These are phyloP conservation scores for Bubalus kerabau DNA, from an alignment of 2,113 vertebrate species.

Conservation along the genomic window DNA sequence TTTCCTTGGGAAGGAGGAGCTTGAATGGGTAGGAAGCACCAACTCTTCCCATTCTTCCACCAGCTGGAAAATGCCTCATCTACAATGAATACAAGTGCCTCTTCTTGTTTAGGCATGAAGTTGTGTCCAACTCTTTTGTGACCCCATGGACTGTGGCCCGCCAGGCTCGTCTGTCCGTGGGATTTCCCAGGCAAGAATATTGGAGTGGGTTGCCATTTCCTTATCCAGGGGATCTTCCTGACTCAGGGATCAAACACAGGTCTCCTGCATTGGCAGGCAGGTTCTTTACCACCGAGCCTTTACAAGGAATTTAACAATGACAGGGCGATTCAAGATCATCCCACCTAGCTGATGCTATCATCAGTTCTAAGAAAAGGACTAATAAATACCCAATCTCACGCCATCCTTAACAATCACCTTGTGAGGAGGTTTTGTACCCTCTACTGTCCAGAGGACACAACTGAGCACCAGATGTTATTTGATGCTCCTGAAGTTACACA, in stretches of 20 bases:
- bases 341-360: background rate
- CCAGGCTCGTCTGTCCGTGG: background rate
- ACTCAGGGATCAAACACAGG: background rate
- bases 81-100: background rate
- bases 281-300: background rate
- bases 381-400: background rate
- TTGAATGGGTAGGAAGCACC: background rate
- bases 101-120: background rate
- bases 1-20: background rate
- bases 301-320: background rate
- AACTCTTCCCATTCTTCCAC: background rate
- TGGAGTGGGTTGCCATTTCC: background rate
- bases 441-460: background rate
- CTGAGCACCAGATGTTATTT: background rate
- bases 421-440: background rate
- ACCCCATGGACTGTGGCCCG: accelerated
- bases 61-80: background rate
- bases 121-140: background rate
- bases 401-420: background rate
- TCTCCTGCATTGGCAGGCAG: background rate
- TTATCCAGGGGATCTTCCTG: background rate
- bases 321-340: background rate
- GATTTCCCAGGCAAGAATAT: background rate
- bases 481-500: background rate
- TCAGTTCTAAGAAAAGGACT: background rate